Evolutionary conservation across 2,113 vertebrate species (phyloP), one percentile per base, ranked within the genome.

Genomic region (Crocuta crocuta): DNA sequence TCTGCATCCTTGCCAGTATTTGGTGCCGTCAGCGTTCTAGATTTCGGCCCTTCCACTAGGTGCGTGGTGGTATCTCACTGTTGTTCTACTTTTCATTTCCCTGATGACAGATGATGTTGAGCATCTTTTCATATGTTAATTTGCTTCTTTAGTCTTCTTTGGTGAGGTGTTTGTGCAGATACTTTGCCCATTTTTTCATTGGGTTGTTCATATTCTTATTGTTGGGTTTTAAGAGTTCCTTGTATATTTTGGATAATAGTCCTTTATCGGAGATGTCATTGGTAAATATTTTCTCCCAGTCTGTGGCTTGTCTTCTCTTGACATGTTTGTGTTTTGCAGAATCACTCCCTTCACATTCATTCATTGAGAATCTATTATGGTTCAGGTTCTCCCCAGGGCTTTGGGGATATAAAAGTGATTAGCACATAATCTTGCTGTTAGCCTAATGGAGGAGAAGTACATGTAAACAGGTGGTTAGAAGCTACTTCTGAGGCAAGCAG

Each of bases 211-310:
- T 86, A 79, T 95, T 61, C 80, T 45, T 82, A 78, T 70, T 78
- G 24, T 35, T 80, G 82, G 13, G 2, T 68, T 96, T 96, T 78
- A 73, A 91, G 87, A 17, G n/a, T 71, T 80, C n/a, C 80, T 86
- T 53, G 39, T 85, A 28, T 96, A 68, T 83, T 89, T 82, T 79
- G 24, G 63, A 31, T 91, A 58, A 31, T 45, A 74, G 71, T 94
- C 26, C 66, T 96, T 93, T 80, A 63, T 86, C n/a, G 91, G 35
- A 81, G 15, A 17, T 24, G 19, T 55, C 53, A 85, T 94, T 96
- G 85, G 45, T 53, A 94, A 86, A 65, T 58, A 58, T 76, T 83
- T 76, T 96, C 24, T 84, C 68, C 35, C 43, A 31, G 31, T 58
- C 35, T 81, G 43, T 94, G 31, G 24, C 87, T 96, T 81, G 7